A percentile compares a stretch with the other conserved stretches of the same genome.
Conservation (phyloP, 2,113 vertebrate species). For the Cricetomys ansorgei region DNA sequence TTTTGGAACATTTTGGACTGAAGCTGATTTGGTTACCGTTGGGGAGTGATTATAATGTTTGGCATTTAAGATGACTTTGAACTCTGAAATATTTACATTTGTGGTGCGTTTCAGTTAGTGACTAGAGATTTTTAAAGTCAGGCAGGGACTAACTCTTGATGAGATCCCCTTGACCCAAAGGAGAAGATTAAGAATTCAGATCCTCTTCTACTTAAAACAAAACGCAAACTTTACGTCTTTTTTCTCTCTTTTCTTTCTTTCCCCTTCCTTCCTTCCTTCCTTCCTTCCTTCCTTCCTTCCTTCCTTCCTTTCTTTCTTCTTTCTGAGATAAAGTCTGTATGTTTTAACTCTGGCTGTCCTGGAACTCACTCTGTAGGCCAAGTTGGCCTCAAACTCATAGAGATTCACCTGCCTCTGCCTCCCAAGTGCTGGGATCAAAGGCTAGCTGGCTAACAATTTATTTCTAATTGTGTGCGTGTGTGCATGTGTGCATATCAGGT, state of each 20-base stretch:
- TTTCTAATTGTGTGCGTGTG: neutral
- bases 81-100: neutral
- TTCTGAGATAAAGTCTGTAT: too few species aligned
- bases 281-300: too few species aligned
- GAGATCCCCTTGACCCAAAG: neutral
- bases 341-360: too few species aligned
- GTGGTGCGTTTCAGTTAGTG: neutral
- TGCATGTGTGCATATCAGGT: neutral
- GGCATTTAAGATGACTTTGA: neutral
- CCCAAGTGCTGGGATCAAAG: too few species aligned
- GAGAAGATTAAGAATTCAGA: neutral
- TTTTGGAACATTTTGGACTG: neutral
- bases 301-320: too few species aligned
- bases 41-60: neutral
- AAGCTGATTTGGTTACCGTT: neutral
- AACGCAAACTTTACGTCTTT: too few species aligned
- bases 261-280: too few species aligned
- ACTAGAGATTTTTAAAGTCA: neutral
- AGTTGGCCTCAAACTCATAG: too few species aligned
- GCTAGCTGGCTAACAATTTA: too few species aligned
- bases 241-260: too few species aligned
- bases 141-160: neutral
- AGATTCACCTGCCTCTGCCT: too few species aligned
- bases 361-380: too few species aligned
- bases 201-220: neutral